Evolutionary conservation across 2,797 vertebrate genomes (phyloP).

Genomic region (Rhodeus uyekii): DNA sequence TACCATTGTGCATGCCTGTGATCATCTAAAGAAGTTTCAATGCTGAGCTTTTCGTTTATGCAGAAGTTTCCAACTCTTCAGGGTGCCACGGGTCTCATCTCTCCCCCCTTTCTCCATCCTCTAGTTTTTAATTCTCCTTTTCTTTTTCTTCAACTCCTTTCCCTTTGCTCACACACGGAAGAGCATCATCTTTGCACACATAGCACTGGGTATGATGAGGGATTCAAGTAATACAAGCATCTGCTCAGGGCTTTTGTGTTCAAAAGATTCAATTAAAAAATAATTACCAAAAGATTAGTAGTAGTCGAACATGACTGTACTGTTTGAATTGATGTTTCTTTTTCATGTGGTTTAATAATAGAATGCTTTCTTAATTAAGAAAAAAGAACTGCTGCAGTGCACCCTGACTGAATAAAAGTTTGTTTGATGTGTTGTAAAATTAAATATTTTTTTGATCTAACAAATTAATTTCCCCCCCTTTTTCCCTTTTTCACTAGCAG

Average conservation of each 20-base stretch:
- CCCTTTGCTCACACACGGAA: constrained; percentile 61
- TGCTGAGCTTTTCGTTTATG: constrained; percentile 68
- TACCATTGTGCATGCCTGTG: constrained; percentile 39
- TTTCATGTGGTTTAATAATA: constrained; percentile 87
- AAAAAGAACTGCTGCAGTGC: constrained; percentile 71
- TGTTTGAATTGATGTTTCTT: constrained; percentile 87
- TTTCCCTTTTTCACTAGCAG: constrained; percentile 63
- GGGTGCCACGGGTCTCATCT: constrained; percentile 37
- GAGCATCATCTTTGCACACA: constrained; percentile 72
- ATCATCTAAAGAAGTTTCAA: constrained; percentile 61
- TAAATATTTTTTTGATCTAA: constrained; percentile 85
- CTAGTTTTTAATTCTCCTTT: constrained; percentile 38
- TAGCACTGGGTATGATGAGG: constrained; percentile 67
- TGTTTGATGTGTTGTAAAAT: constrained; percentile 85
- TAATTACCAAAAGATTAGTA: constrained; percentile 89
- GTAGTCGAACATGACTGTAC: constrained; percentile 82
- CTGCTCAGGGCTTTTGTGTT: constrained; percentile 85
- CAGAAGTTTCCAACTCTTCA: constrained; percentile 65
- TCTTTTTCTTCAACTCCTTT: constrained; percentile 46
- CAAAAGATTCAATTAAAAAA: constrained; percentile 92
- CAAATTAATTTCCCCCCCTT: constrained; percentile 78
- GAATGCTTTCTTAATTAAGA: constrained; percentile 85
- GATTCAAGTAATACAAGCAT: constrained; percentile 78
- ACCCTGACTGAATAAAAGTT: constrained; percentile 81
- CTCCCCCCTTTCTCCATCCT: constrained; percentile 35